phyloP scores from a whole-genome alignment of 1,140 invertebrate genomes.

The Drosophila leontia region DNA sequence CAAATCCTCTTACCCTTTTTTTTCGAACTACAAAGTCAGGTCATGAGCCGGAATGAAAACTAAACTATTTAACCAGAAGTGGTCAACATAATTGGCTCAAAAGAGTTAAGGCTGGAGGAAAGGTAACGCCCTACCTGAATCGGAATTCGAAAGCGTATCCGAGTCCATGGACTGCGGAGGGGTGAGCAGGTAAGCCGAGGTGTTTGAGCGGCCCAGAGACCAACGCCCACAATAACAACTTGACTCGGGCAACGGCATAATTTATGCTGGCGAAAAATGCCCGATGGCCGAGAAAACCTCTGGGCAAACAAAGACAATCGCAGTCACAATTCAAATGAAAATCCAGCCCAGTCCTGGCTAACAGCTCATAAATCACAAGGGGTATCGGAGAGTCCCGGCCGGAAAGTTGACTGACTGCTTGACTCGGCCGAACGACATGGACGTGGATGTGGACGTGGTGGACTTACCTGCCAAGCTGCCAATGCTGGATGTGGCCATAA shows the following conservation, averaged over 20 bases:
- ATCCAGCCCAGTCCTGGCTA: conserved; percentile 53
- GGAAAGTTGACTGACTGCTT: conserved; percentile 77
- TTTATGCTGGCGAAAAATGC: conserved; percentile 66
- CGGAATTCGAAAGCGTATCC: conserved; percentile 11
- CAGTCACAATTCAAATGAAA: conserved; percentile 74
- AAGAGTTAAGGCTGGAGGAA: conserved; percentile 70
- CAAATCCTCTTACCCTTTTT: conserved; percentile 30
- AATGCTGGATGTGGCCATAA: conserved; percentile 52
- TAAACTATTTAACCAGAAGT: conserved; percentile 76
- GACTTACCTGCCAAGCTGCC: conserved; percentile 48
- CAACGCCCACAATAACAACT: conserved; percentile 82
- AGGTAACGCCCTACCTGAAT: conserved; percentile 48
- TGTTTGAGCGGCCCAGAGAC: conserved; percentile 29
- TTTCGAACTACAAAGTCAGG: conserved; percentile 67
- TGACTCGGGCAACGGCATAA: conserved; percentile 74
- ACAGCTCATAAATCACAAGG: conserved; percentile 75
- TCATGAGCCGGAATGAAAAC: conserved; percentile 46
- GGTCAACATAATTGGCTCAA: conserved; percentile 72
- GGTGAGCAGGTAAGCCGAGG: conserved; percentile 31
- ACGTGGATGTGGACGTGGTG: neutral
- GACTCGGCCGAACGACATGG: conserved; percentile 38
- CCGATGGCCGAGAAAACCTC: conserved; percentile 47
- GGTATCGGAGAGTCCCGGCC: conserved; percentile 27
- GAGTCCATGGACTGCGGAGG: neutral
- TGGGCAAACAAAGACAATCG: conserved; percentile 50